Conservation (phyloP, 30 jellyfish, hydroid and myxozoan genomes). For the Hydractinia echinata region DNA sequence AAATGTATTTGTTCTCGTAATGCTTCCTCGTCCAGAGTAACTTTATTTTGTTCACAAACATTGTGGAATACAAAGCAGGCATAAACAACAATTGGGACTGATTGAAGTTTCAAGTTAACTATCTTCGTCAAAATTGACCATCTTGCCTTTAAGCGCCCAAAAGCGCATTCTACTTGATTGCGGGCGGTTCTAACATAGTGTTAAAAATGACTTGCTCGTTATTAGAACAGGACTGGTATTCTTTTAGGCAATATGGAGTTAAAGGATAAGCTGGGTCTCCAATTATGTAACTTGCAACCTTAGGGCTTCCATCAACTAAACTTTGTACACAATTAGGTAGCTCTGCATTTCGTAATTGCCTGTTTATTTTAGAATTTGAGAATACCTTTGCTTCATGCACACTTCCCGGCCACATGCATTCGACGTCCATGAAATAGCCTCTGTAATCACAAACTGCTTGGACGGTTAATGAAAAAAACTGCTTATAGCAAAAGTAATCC, state of each 20-base stretch:
- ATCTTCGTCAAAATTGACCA: slow-evolving; percentile 50
- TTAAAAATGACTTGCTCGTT: slow-evolving; percentile 54
- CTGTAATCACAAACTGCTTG: slow-evolving; percentile 51
- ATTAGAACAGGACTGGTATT: slow-evolving; percentile 32
- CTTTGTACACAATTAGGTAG: slow-evolving; percentile 9
- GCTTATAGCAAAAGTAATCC: slow-evolving; percentile 51
- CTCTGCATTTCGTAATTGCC: slow-evolving; percentile 18
- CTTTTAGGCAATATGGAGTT: slow-evolving; percentile 60
- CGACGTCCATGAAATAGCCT: slow-evolving; percentile 53
- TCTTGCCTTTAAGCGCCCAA: slow-evolving; percentile 69
- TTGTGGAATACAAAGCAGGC: slow-evolving; percentile 70
- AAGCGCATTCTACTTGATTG: slow-evolving; percentile 73
- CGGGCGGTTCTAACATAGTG: slow-evolving; percentile 56
- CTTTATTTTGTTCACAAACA: slow-evolving; percentile 41
- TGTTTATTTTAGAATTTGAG: slow-evolving; percentile 23
- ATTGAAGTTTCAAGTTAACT: slow-evolving; percentile 33
- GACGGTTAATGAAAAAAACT: slow-evolving; percentile 38
- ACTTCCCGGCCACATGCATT: slow-evolving; percentile 59
- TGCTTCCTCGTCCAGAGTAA: slow-evolving; percentile 30
- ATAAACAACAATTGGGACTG: slow-evolving; percentile 41
- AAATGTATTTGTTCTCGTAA: neutral
- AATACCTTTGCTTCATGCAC: slow-evolving; percentile 55
- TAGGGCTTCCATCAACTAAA: slow-evolving; percentile 21
- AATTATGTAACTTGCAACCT: slow-evolving; percentile 51
- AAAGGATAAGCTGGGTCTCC: slow-evolving; percentile 82